Conservation (phyloP, 1,140 invertebrate species). For the Alviniconcha marisindica region DNA sequence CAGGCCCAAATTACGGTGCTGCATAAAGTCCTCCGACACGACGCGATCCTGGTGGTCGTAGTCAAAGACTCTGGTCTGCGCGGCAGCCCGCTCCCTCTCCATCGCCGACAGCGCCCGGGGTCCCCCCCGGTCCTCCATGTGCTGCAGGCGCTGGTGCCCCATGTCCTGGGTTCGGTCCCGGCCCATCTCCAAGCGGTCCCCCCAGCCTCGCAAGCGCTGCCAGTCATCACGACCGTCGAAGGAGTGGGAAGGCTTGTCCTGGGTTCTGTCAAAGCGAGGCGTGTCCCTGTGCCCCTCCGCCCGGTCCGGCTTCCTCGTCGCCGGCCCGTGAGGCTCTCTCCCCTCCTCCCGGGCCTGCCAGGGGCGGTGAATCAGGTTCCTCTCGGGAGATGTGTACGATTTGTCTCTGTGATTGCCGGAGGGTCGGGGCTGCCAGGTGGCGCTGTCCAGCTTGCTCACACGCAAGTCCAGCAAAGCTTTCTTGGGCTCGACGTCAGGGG, state of each 20-base stretch:
- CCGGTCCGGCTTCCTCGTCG: neutral
- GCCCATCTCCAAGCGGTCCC: neutral
- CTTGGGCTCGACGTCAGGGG: neutral
- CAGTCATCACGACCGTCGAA: neutral
- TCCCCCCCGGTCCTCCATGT: no score
- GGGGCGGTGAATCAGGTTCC: neutral
- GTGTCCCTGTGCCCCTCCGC: no score
- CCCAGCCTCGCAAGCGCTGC: neutral
- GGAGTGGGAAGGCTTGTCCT: no score
- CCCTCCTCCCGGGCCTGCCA: constrained; percentile 1
- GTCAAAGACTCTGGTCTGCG: neutral
- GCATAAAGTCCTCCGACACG: neutral
- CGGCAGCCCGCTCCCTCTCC: neutral
- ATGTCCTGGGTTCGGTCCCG: neutral
- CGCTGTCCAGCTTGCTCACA: neutral
- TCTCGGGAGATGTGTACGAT: neutral
- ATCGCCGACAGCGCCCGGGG: neutral
- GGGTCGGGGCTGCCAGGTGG: neutral
- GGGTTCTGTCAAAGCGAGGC: no score
- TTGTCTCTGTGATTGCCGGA: no score
- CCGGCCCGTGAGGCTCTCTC: neutral
- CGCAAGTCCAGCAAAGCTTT: neutral
- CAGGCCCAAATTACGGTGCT: neutral
- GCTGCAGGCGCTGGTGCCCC: neutral
- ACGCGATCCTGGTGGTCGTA: neutral